Evolutionary conservation across 2,113 vertebrate species (phyloP), one percentile per base, ranked within the genome.

Genomic region (Sinocyclocheilus maitianheensis): DNA sequence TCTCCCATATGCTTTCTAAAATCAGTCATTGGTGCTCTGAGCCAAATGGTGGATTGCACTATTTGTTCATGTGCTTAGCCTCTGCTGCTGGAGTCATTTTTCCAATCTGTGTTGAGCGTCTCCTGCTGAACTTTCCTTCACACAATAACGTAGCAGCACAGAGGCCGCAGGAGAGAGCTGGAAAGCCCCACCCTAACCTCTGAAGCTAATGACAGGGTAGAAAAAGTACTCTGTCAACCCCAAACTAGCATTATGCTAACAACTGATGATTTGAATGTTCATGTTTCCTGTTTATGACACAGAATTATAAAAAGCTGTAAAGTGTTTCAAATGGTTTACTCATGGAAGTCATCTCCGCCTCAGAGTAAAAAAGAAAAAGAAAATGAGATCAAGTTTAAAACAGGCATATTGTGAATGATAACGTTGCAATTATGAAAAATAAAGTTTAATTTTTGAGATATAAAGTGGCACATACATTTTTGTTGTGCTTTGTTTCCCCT

Each of bases 211-310:
- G 90, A 88, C 74, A 84, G 88, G 72, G 55, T 87, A 74, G 74
- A 83, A 86, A 55, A 87, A 87, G 75, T 83, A 84, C 80, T 79
- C 85, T 77, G 88, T 88, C 89, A 88, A 84, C 85, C 88, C 83
- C 77, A 75, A 75, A 77, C 71, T 87, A n/a, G 71, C 58, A 74
- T 65, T 80, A 83, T 74, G 55, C 89, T 86, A 89, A 81, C 85
- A 87, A 65, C 83, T 85, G 83, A 87, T 86, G 80, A 53, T 82
- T 67, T 81, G 84, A 81, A 89, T 84, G 85, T 74, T 26, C 48
- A 10, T 84, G 85, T 89, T 89, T 87, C 76, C 83, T 24, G 74
- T 85, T 76, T 83, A 48, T 46, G 78, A 79, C 63, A 82, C n/a
- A n/a, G 26, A 65, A 81, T 65, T 48, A 11, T 65, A 40, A 48